Evolutionary conservation across 2,797 vertebrate species (phyloP).

Genomic region (Crocodylus rhombifer): DNA sequence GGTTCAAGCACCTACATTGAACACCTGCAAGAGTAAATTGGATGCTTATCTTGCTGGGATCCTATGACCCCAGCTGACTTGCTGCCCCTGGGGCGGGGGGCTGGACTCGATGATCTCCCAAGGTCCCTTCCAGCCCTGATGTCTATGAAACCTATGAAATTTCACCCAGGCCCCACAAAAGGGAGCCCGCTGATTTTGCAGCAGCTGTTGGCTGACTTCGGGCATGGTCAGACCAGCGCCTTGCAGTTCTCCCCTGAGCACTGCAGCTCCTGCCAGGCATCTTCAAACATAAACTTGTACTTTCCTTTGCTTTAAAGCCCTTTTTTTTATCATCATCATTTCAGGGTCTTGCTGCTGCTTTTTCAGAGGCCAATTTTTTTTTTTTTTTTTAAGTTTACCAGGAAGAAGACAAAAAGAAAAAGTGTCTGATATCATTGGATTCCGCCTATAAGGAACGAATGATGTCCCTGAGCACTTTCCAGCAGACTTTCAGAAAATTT

Average conservation of each 20-base stretch:
- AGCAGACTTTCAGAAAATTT: conserved; percentile 75
- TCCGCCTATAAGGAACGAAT: conserved; percentile 52
- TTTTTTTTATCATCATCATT: background rate
- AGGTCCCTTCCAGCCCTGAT: too few relatives aligned
- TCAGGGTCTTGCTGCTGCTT: background rate
- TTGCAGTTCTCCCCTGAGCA: background rate
- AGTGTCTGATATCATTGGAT: background rate
- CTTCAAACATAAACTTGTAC: conserved; percentile 18
- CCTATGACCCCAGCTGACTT: too few relatives aligned
- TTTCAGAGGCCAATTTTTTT: conserved; percentile 40
- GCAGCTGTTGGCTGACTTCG: conserved; percentile 17
- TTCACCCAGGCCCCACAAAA: conserved; percentile 13
- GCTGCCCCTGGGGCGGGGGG: too few relatives aligned
- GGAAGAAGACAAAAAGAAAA: conserved; percentile 1
- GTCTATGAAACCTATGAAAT: background rate
- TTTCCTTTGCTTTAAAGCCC: background rate
- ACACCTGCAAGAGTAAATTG: too few relatives aligned
- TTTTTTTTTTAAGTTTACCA: conserved; percentile 5
- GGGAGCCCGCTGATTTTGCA: background rate
- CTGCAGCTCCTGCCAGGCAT: background rate
- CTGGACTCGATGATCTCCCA: too few relatives aligned
- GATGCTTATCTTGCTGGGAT: too few relatives aligned
- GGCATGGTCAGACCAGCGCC: conserved; percentile 49
- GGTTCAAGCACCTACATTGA: too few relatives aligned
- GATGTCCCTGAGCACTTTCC: conserved; percentile 69